Percentiles rank a stretch among this genome's conserved stretches.
Conservation (phyloP, 30 jellyfish, hydroid and myxozoan species). For the Hydra vulgaris region DNA sequence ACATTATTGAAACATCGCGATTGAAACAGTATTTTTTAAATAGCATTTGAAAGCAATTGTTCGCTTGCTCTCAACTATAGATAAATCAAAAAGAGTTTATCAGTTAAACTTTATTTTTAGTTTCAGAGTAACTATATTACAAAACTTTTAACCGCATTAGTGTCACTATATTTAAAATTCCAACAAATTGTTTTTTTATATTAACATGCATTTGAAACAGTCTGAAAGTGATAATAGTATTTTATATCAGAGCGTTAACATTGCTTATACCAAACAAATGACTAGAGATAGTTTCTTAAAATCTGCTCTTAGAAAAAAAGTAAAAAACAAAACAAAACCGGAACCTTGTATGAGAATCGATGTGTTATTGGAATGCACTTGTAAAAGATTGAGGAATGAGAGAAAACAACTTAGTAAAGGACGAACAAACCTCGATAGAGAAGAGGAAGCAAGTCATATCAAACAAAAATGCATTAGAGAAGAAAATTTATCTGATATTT, state of each 20-base stretch:
- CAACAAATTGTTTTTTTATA: too few species aligned
- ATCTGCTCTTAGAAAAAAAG: constrained; percentile 21
- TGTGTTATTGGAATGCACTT: constrained; percentile 16
- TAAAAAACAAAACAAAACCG: constrained; percentile 9
- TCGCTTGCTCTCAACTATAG: too few species aligned
- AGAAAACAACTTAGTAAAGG: not conserved
- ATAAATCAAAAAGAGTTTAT: too few species aligned
- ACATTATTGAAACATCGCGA: too few species aligned
- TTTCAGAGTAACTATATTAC: too few species aligned
- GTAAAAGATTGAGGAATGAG: constrained; percentile 19
- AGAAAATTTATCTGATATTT: not conserved
- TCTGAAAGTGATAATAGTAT: not conserved
- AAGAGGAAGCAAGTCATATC: not conserved
- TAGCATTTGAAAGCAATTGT: too few species aligned
- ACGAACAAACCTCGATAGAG: constrained; percentile 4
- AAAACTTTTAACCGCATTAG: too few species aligned
- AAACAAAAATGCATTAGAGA: not conserved
- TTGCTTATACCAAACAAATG: not conserved
- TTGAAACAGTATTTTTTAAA: too few species aligned
- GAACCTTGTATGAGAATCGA: constrained; percentile 33
- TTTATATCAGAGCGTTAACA: not conserved
- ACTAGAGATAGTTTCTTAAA: constrained; percentile 27
- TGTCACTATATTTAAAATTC: too few species aligned
- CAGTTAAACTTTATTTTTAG: too few species aligned
- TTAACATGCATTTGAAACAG: not conserved